phyloP scores from a whole-genome alignment of 2,113 vertebrate species.

The Onychorhynchus coronatus region DNA sequence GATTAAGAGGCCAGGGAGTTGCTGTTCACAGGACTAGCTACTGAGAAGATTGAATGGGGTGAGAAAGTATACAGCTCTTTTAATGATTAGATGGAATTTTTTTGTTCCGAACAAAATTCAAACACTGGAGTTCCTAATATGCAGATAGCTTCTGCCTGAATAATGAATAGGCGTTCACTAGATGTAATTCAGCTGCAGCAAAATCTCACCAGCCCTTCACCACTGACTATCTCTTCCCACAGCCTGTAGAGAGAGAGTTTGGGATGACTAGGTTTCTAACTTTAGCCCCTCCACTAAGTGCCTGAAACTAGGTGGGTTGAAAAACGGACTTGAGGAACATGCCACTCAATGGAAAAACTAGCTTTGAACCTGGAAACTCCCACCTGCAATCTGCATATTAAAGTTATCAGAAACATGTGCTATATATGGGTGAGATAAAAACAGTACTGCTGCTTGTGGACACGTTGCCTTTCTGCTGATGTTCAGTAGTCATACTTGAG shows the following conservation, averaged over 20 bases:
- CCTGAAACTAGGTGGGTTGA: conserved; percentile 1
- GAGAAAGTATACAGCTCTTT: not conserved
- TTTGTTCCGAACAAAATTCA: not conserved
- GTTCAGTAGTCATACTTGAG: not conserved
- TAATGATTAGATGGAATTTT: not conserved
- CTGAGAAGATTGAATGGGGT: not conserved
- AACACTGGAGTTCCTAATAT: conserved; percentile 15
- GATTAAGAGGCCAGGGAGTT: not conserved
- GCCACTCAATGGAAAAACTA: not conserved
- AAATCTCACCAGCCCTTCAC: not conserved
- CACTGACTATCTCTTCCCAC: not conserved
- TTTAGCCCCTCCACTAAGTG: not conserved
- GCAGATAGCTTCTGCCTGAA: not conserved
- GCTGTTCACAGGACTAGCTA: not conserved
- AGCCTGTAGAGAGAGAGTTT: not conserved
- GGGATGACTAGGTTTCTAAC: not conserved
- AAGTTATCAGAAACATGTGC: not conserved
- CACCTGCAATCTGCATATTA: conserved; percentile 11
- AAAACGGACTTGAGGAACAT: not conserved
- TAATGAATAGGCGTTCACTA: not conserved
- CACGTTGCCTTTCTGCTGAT: not conserved
- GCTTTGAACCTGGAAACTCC: conserved; percentile 1
- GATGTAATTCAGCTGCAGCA: not conserved
- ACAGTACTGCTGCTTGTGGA: not conserved
- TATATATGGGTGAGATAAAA: not conserved